phyloP scores from a whole-genome alignment of 1,140 invertebrate genomes.

The Papilio polyxenes region DNA sequence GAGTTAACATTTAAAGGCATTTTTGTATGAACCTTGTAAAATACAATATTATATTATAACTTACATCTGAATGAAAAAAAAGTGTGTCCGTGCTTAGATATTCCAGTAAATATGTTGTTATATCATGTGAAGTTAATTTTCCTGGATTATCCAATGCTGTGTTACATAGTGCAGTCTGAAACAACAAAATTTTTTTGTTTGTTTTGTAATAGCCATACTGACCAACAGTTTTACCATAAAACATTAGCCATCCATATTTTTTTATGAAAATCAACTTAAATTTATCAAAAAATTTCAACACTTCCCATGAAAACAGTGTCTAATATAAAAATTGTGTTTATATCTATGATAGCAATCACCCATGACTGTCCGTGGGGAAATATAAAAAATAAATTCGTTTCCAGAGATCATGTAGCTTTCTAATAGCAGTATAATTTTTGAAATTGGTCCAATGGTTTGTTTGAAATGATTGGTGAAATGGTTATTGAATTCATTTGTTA shows the following conservation, averaged over 20 bases:
- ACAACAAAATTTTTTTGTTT: slow-evolving; percentile 43
- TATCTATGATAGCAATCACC: no score
- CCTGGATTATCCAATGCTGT: slow-evolving; percentile 96
- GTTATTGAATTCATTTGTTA: no score
- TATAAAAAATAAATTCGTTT: no score
- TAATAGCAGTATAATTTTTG: no score
- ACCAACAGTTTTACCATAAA: background rate
- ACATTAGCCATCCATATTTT: background rate
- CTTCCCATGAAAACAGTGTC: no score
- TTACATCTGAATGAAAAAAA: slow-evolving; percentile 88
- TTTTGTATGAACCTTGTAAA: background rate
- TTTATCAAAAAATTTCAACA: no score
- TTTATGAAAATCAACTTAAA: no score
- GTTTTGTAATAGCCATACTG: background rate
- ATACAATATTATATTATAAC: slow-evolving; percentile 53
- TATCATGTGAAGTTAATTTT: slow-evolving; percentile 87
- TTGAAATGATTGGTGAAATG: no score
- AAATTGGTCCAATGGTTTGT: no score
- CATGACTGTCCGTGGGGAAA: no score
- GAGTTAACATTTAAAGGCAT: background rate
- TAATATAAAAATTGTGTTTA: no score
- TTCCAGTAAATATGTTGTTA: slow-evolving; percentile 89
- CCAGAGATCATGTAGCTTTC: no score
- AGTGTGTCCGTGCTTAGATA: slow-evolving; percentile 95
- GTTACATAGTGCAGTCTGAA: slow-evolving; percentile 92